Evolutionary conservation across 2,888 invertebrate species (phyloP).

Genomic region (Mythimna lalbum): DNA sequence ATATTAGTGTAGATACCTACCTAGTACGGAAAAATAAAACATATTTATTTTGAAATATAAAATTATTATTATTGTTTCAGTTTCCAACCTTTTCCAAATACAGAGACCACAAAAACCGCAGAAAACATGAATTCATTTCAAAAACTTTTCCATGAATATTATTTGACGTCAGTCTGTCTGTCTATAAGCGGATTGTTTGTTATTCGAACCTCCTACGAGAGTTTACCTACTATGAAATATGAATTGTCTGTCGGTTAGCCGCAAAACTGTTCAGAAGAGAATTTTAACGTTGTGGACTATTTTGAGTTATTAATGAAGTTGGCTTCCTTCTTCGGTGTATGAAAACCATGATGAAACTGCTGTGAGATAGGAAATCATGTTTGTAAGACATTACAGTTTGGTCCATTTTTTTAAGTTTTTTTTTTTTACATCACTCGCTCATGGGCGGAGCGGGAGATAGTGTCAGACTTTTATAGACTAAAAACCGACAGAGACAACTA

Average conservation of each 20-base stretch:
- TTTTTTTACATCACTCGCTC: no score
- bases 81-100: neutral
- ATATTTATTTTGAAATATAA: no score
- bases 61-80: neutral
- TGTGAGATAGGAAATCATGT: no score
- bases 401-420: no score
- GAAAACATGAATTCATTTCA: slow-evolving; percentile 16
- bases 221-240: slow-evolving; percentile 40
- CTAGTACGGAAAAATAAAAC: no score
- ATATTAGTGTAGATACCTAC: no score
- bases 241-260: slow-evolving; percentile 34
- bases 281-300: slow-evolving; percentile 24
- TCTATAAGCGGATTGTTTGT: slow-evolving; percentile 34
- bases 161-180: slow-evolving; percentile 22
- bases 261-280: slow-evolving; percentile 29
- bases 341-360: no score
- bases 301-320: neutral
- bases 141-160: slow-evolving; percentile 34
- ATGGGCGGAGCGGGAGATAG: no score
- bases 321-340: no score
- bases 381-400: no score
- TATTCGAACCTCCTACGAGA: slow-evolving; percentile 8
- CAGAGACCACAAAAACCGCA: slow-evolving; percentile 5
- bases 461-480: no score
- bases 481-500: no score